These are phyloP conservation scores for Heliconius hortense DNA, from an alignment of 2,888 invertebrate species.

Conservation along the genomic window DNA sequence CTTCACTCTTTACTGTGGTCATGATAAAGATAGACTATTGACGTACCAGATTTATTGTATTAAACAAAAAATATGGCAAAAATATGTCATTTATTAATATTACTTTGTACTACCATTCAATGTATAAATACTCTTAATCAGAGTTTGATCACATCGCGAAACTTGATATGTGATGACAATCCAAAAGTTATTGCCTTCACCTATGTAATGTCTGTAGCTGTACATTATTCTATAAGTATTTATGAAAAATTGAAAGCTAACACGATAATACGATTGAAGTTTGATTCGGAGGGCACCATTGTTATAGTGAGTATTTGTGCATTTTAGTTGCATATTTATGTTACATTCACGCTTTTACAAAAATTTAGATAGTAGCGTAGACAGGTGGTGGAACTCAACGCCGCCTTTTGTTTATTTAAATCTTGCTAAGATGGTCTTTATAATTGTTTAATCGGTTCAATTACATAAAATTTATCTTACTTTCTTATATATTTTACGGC, in stretches of 20 bases:
- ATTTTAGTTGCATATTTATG: background rate
- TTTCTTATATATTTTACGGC: background rate
- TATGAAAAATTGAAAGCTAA: background rate
- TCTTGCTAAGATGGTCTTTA: background rate
- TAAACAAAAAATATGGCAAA: background rate
- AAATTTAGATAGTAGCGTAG: too few species aligned
- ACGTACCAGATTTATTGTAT: background rate
- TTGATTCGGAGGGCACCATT: background rate
- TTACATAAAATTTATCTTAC: background rate
- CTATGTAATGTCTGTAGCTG: background rate
- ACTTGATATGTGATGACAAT: background rate
- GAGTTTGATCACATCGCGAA: background rate
- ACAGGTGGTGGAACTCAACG: background rate
- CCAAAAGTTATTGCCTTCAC: background rate
- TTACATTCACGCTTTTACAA: background rate
- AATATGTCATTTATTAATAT: background rate
- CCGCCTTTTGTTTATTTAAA: background rate
- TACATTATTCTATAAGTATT: background rate
- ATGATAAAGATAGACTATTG: too few species aligned
- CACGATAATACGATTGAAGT: background rate
- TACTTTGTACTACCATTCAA: background rate
- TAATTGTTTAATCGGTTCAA: background rate
- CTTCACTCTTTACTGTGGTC: too few species aligned
- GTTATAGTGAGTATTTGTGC: background rate
- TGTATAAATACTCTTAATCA: background rate